These are phyloP conservation scores for Ophioninae sp. DNA, from an alignment of 2,888 invertebrate genomes.

Conservation along the genomic window DNA sequence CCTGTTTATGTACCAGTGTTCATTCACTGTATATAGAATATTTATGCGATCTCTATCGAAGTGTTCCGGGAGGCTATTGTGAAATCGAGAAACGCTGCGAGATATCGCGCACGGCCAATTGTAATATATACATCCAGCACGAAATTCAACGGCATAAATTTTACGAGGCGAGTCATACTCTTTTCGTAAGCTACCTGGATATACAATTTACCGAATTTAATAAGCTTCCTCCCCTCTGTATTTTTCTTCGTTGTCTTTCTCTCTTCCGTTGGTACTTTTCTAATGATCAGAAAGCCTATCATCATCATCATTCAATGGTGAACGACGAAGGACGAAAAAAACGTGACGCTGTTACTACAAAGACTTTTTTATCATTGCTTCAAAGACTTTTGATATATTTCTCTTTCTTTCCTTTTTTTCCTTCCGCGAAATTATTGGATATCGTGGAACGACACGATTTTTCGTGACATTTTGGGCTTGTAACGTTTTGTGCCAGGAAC, in stretches of 20 bases:
- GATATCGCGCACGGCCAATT: slow-evolving; percentile 42
- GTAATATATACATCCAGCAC: slow-evolving; percentile 23
- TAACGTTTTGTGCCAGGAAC: slow-evolving; percentile 14
- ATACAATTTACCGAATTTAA: slow-evolving; percentile 54
- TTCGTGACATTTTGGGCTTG: slow-evolving; percentile 23
- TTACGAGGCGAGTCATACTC: slow-evolving; percentile 29
- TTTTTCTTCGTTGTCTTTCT: not conserved
- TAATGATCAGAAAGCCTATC: too few relatives aligned
- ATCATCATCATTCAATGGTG: not conserved
- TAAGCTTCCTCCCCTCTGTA: not conserved
- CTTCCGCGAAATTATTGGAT: slow-evolving; percentile 28
- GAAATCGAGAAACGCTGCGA: slow-evolving; percentile 50
- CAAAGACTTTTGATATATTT: not conserved
- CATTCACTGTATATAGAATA: slow-evolving; percentile 49
- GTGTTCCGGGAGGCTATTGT: slow-evolving; percentile 52
- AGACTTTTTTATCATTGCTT: slow-evolving; percentile 10
- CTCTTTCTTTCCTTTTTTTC: not conserved
- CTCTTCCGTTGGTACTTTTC: not conserved
- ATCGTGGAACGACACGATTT: slow-evolving; percentile 1
- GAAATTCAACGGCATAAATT: slow-evolving; percentile 39
- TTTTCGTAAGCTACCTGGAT: slow-evolving; percentile 23
- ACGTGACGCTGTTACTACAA: slow-evolving; percentile 39
- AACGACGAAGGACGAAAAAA: slow-evolving; percentile 35
- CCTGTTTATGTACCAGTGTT: slow-evolving; percentile 66
- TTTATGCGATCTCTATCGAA: slow-evolving; percentile 55